Base-by-base conservation (phyloP, 2,888 invertebrate genomes). In the Cheilosia impressa region DNA sequence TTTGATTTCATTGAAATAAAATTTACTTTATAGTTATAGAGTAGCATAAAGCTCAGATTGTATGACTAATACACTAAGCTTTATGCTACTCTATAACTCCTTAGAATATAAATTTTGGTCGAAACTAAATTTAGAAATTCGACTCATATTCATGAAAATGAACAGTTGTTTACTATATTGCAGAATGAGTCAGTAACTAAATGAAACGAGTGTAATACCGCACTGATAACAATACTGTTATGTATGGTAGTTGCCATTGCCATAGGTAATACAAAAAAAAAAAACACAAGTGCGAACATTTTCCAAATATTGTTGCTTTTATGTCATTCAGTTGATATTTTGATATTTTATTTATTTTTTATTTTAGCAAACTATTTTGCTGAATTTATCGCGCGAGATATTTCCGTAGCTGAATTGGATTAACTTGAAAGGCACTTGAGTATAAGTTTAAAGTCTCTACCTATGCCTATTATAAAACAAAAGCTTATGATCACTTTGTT, bases 151-250 rank as follows among this genome's bases (percentile, higher is more conserved):
- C 38, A 10, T 38, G 3, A 3, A 38, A 13, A 3, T 38, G 13
- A 13, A 3, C 38, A 38, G 10, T 13, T 19, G 3, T 9, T 13
- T 13, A 13, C 13, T 31, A 50, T 9, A 9, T 31, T 41, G 27
- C 57, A 24, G 41, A 24, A 10, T 17, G 50, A 71, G 50, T 24
- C 17, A 47, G 38, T 47, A 47, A 19, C 19, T 19, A 58, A 71
- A 71, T 38, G 58, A 38, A 71, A 71, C 50, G 50, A 38, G 58
- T 60, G 71, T 58, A 27, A 60, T 58, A 71, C 38, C 10, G 24
- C 58, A 60, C 58, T 71, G 58, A 71, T 71, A 71, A 71, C 38
- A 34, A 10, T 10, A 13, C 13, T 4, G 3, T 38, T 38, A 13
- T 13, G 13, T 38, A 38, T 4, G 13, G 58, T 71, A 38, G 47